Evolutionary conservation across 2,113 vertebrate species (phyloP).

Genomic region (Cebidichthys violaceus): DNA sequence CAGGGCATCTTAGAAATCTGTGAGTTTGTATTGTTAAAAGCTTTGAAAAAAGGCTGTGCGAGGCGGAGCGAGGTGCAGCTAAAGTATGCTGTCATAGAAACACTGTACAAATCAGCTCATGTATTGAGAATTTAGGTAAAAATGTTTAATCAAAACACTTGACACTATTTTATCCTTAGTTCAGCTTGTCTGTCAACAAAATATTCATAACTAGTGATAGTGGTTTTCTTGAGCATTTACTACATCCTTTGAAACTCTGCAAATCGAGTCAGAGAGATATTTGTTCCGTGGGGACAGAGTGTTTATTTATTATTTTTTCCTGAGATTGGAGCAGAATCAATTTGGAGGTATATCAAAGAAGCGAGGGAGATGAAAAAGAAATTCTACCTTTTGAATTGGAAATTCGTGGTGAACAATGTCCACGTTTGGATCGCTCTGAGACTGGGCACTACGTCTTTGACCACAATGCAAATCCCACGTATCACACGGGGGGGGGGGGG

Average conservation of each 20-base stretch:
- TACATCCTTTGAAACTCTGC: conserved; percentile 19
- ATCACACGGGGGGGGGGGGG: conserved; percentile 11
- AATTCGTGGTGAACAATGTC: conserved; percentile 59
- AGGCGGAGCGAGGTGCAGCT: neutral
- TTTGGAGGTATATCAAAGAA: conserved; percentile 66
- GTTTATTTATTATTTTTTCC: conserved; percentile 23
- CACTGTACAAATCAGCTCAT: neutral
- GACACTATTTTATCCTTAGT: conserved; percentile 1
- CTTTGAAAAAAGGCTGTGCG: neutral
- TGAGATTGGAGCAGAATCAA: conserved; percentile 57
- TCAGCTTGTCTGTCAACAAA: neutral
- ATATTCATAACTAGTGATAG: conserved; percentile 1
- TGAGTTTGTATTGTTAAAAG: neutral
- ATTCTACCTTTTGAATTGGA: conserved; percentile 58
- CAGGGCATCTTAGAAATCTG: neutral
- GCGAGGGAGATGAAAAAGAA: conserved; percentile 48
- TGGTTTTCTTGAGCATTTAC: conserved; percentile 9
- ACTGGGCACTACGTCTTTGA: conserved; percentile 51
- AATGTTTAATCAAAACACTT: conserved; percentile 3
- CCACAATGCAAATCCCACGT: conserved; percentile 48
- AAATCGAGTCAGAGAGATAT: conserved; percentile 35
- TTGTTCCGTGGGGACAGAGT: conserved; percentile 9
- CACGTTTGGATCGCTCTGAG: conserved; percentile 36
- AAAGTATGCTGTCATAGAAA: neutral
- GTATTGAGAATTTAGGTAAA: neutral